A percentile compares a stretch with the other conserved stretches of the same genome.
Evolutionary conservation across 1,140 invertebrate genomes (phyloP).

Genomic region (Cydia amplana): DNA sequence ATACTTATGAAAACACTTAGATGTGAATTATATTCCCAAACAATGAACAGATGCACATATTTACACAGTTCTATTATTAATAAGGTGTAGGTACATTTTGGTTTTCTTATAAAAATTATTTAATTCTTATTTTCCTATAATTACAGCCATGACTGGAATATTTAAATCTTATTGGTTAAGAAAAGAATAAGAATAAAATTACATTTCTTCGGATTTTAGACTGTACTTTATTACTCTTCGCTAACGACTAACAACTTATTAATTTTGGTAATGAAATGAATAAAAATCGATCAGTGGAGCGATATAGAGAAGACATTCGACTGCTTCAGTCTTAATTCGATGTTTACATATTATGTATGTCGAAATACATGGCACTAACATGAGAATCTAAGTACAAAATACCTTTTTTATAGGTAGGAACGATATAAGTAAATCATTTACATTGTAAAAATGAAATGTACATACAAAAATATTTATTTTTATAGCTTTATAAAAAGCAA

Average conservation of each 20-base stretch:
- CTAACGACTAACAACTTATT: too few relatives aligned
- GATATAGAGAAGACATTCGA: constrained; percentile 38
- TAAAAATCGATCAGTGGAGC: neutral
- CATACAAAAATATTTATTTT: constrained; percentile 62
- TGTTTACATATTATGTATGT: constrained; percentile 50
- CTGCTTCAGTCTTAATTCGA: constrained; percentile 73
- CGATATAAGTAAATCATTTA: constrained; percentile 53
- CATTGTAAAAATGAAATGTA: constrained; percentile 58
- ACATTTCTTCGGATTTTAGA: too few relatives aligned
- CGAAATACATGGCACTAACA: constrained; percentile 68
- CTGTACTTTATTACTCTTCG: too few relatives aligned
- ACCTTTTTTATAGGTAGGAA: constrained; percentile 57
- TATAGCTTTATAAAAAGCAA: constrained; percentile 53
- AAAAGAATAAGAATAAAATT: too few relatives aligned
- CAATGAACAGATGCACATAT: constrained; percentile 63
- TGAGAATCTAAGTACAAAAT: constrained; percentile 63
- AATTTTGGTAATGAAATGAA: neutral
- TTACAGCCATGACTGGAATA: constrained; percentile 45
- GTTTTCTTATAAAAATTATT: constrained; percentile 48
- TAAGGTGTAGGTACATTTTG: constrained; percentile 48
- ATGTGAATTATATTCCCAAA: constrained; percentile 68
- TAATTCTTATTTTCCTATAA: constrained; percentile 48
- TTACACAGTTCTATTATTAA: constrained; percentile 43
- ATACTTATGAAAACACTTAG: constrained; percentile 43
- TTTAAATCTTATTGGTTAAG: neutral